Evolutionary conservation across 2,888 invertebrate genomes (phyloP), one percentile per base, ranked within the genome.

Genomic region (Drosophila dives): DNA sequence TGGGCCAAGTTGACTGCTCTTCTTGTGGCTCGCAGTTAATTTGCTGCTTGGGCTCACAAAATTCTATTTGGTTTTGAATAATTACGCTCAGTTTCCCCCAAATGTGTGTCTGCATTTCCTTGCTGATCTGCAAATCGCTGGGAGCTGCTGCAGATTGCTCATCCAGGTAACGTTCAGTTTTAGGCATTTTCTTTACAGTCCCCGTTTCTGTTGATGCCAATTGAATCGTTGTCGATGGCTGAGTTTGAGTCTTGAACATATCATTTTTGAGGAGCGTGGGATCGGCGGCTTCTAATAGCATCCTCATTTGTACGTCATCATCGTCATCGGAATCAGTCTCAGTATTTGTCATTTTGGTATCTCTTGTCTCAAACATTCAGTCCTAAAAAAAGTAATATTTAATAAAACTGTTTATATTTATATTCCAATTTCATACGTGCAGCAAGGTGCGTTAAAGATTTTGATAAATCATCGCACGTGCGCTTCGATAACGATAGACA

Each of bases 271-370:
- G 75, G 6, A 92, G 66, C 5, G 76, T 87, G 26, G 77, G 82
- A 49, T 92, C 92, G 3, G 89, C 77, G 0, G 92, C 92, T 68
- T 91, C 90, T 15, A 90, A 48, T 29, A 91, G 79, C 51, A 86
- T 72, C 0, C 79, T 83, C 54, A 90, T 69, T 40, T 86, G 80
- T 32, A 72, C 75, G 23, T 89, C 85, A 60, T 90, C 68, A 15
- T 73, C 82, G 6, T 86, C 89, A 6, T 86, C 80, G 15, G 83
- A 81, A 7, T 81, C 78, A 5, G 75, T 56, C 1, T 71, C 64
- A 15, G 23, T n/a, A 8, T 1, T 34, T 3, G 38, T 29, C 1
- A 15, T 36, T 26, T 40, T 64, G 15, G 15, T 23, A 1, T 12
- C 1, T 3, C 12, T 26, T 17, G 15, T 3, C 33, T 5, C 23